Conservation (phyloP, 2,888 invertebrate genomes). For the Plebejus argus region DNA sequence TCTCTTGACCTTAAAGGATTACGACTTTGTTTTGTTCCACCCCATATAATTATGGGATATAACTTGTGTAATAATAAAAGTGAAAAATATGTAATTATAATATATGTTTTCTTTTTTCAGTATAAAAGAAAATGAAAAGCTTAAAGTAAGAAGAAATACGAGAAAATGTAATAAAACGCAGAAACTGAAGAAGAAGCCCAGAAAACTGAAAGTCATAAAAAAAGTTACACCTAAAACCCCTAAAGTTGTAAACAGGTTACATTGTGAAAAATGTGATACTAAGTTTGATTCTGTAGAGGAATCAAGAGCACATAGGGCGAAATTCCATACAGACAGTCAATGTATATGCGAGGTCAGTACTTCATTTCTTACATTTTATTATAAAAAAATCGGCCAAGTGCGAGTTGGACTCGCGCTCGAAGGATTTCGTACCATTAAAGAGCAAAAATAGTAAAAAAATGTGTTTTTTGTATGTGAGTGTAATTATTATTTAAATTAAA, state of each 20-base stretch:
- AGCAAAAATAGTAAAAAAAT: too few relatives aligned
- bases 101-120: not conserved
- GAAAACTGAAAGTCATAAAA: conserved; percentile 36
- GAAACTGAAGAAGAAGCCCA: conserved; percentile 37
- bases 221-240: too few relatives aligned
- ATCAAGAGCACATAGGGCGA: conserved; percentile 49
- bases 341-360: conserved; percentile 56
- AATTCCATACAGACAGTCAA: conserved; percentile 46
- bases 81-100: not conserved
- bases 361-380: not conserved
- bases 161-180: not conserved
- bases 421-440: too few relatives aligned
- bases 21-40: too few relatives aligned
- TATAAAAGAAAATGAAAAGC: not conserved
- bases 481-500: too few relatives aligned
- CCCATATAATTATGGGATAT: not conserved
- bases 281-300: conserved; percentile 50
- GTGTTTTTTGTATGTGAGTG: too few relatives aligned
- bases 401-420: too few relatives aligned
- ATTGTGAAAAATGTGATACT: conserved; percentile 48
- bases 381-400: too few relatives aligned
- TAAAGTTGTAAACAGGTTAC: conserved; percentile 44
- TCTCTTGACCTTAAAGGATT: too few relatives aligned
- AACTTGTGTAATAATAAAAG: not conserved
- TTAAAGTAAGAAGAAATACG: not conserved